Conservation (phyloP, 2,888 invertebrate species). For the Phengaris arion region DNA sequence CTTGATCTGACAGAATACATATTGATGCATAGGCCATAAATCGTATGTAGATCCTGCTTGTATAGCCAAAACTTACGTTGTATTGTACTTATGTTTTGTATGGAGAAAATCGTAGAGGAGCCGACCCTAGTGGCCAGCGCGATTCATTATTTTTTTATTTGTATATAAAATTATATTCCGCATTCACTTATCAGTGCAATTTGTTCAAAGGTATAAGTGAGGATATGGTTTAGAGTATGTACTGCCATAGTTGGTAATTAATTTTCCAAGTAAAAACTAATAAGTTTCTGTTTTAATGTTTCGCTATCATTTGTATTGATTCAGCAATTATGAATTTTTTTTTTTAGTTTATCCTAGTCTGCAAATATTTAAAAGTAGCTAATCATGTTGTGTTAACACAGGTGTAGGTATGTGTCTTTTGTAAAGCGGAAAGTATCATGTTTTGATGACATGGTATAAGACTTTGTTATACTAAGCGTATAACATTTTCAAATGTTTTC, state of each 20-base stretch:
- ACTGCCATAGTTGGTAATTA: not conserved
- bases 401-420: too few relatives aligned
- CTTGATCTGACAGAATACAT: not conserved
- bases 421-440: too few relatives aligned
- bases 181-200: not conserved
- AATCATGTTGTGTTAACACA: too few relatives aligned
- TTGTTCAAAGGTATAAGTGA: not conserved
- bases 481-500: conserved; percentile 33
- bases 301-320: too few relatives aligned
- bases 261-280: not conserved
- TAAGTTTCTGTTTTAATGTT: not conserved
- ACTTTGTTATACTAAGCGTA: too few relatives aligned
- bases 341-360: too few relatives aligned
- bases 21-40: not conserved
- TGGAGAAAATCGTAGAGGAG: not conserved
- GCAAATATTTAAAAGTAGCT: too few relatives aligned
- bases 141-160: conserved; percentile 16
- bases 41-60: too few relatives aligned
- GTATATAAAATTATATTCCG: not conserved
- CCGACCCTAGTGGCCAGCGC: not conserved
- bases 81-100: too few relatives aligned
- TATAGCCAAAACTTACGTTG: too few relatives aligned
- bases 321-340: too few relatives aligned
- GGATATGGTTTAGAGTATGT: not conserved
- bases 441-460: too few relatives aligned